Evolutionary conservation across 1,140 invertebrate genomes (phyloP), one percentile per base, ranked within the genome.

Genomic region (Drosophila truncata): DNA sequence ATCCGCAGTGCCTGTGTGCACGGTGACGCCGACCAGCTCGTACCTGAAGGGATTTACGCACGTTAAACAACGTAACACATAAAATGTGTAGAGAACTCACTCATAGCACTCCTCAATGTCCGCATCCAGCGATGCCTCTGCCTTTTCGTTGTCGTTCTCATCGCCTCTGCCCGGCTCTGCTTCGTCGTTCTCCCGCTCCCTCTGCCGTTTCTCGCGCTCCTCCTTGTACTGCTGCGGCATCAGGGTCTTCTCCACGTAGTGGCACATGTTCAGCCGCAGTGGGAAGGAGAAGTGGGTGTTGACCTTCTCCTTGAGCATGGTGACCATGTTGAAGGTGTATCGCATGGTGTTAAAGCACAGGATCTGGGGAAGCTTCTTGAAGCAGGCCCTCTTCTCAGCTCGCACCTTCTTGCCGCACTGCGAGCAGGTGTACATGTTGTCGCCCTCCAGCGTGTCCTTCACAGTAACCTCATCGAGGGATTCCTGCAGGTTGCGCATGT

Each of bases 231-330:
- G 96, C 31, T 97, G 96, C 0, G 97, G 96, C 95, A 99, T 98
- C 0, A 99, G 93, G 84, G 98, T 97, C 91, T 98, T 97, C 91
- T 99, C 98, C 67, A 99, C 97, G 91, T 99, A 99, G 16, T 97
- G 96, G 1, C 97, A 96, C 98, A 99, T 99, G 91, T 99, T 98
- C 1, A 99, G 93, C 52, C 96, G 94, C 91, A 99, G 94, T 0
- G 98, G 98, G 93, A 99, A 99, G n/a, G 98, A 98, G 92, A 99
- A 99, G 90, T 99, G 98, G 0, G 98, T 99, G 93, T 99, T 99
- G 0, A 99, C 98, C 92, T 99, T 99, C 93, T 99, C 98, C 90
- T 99, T 99, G 11, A 98, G 94, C 98, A 99, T 99, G 0, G 98
- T 99, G 1, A 98, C 95, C 98, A 99, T 99, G 92, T 99, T 99